Evolutionary conservation across 2,797 vertebrate genomes (phyloP).

Genomic region (Silurus lanzhouensis): DNA sequence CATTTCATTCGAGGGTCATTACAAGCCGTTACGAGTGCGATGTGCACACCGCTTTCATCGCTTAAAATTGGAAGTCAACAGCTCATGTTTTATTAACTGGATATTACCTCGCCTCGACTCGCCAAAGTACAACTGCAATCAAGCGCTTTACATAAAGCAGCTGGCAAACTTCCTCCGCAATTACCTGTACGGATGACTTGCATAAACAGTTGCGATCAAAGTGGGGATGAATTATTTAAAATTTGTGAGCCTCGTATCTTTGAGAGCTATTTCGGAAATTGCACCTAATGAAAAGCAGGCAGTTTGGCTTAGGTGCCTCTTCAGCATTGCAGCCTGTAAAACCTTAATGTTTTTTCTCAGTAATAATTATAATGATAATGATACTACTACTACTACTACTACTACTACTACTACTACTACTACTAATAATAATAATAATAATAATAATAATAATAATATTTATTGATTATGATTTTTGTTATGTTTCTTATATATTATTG

Average conservation of each 20-base stretch:
- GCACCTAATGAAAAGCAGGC: not conserved
- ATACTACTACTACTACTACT: too few species aligned
- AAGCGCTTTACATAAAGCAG: slow-evolving; percentile 19
- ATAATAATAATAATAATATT: too few species aligned
- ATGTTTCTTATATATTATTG: too few species aligned
- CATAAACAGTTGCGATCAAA: slow-evolving; percentile 7
- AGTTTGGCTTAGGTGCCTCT: not conserved
- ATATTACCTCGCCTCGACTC: not conserved
- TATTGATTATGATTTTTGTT: too few species aligned
- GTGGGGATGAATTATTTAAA: slow-evolving; percentile 6
- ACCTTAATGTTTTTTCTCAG: not conserved
- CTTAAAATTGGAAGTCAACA: slow-evolving; percentile 5
- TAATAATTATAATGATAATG: too few species aligned
- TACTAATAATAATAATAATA: too few species aligned
- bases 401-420: too few species aligned
- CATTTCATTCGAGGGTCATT: not conserved
- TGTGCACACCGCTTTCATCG: not conserved
- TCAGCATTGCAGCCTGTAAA: not conserved
- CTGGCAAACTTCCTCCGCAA: not conserved
- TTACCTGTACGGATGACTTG: slow-evolving; percentile 24
- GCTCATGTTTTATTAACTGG: slow-evolving; percentile 11
- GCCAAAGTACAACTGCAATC: slow-evolving; percentile 3
- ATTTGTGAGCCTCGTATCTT: not conserved
- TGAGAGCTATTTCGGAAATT: not conserved
- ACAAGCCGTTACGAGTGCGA: not conserved